Base-by-base conservation (phyloP, 2,888 invertebrate species). In the Cantharis nigra region DNA sequence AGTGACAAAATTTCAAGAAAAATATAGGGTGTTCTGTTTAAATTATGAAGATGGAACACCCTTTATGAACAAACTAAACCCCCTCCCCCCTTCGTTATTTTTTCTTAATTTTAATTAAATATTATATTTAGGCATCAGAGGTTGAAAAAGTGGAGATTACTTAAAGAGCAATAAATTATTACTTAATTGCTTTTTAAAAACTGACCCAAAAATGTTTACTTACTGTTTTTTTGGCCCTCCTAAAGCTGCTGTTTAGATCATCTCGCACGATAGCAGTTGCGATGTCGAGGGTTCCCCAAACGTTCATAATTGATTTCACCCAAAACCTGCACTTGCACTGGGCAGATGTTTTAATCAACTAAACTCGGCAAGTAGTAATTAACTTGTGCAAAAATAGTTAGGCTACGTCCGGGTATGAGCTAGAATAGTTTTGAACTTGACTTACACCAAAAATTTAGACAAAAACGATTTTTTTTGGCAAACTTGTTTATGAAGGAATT, bases 211-310 rank as follows among this genome's bases (percentile, higher is more conserved):
- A 69, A 70, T 26, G 3, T 67, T 74, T 79, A 87, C 88, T 87
- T 82, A 88, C 88, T 28, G 82, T 83, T 83, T 84, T 85, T 80
- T 85, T 87, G 0, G 82, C 71, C 67, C 84, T 83, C 70, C 87
- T 81, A 71, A 88, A 85, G 85, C 92, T 92, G 79, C 90, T 89
- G 76, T 90, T 89, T 82, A 90, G 83, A 82, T 93, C 94, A 89
- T 95, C 94, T 82, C 94, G 91, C 76, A 92, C 92, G 83, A 94
- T 92, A 16, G 93, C 94, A 79, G 92, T 92, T 70, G 92, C 85
- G 30, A 88, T 83, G 75, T 87, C 87, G 73, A 94, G 88, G 83
- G 92, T 92, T 79, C 93, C 93, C 94, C 94, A 94, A 83, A 92
- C 92, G 90, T 94, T 94, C 94, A 94, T 94, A n/a, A 30, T 28